phyloP scores from a whole-genome alignment of 2,113 vertebrate species.

The Limanda limanda region DNA sequence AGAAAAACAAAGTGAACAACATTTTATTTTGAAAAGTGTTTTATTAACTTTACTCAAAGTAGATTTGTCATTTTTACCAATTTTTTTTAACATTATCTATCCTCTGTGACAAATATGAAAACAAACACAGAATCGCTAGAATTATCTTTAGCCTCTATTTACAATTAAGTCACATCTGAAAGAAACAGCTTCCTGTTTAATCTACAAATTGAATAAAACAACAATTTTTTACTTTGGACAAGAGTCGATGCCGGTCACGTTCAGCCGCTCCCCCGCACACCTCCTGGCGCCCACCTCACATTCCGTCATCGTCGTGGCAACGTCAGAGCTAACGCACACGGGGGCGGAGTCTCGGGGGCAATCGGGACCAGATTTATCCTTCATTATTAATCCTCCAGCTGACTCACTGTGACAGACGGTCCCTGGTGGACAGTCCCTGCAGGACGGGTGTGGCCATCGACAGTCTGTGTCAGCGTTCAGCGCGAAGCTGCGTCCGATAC shows the following conservation, averaged over 20 bases:
- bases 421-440: too few species aligned
- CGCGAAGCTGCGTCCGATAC: constrained; percentile 82
- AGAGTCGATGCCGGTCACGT: constrained; percentile 77
- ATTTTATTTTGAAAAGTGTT: too few species aligned
- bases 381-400: not conserved
- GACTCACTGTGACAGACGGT: constrained; percentile 82
- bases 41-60: too few species aligned
- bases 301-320: constrained; percentile 80
- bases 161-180: not conserved
- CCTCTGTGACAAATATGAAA: not conserved
- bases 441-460: constrained; percentile 48
- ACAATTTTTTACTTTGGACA: constrained; percentile 71
- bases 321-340: constrained; percentile 80
- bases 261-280: constrained; percentile 82
- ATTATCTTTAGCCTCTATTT: constrained; percentile 1
- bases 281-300: constrained; percentile 84
- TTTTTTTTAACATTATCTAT: too few species aligned
- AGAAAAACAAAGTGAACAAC: too few species aligned
- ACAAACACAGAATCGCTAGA: too few species aligned
- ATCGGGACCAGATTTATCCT: not conserved
- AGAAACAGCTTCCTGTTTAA: not conserved
- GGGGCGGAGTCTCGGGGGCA: constrained; percentile 79
- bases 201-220: not conserved
- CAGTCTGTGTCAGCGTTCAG: constrained; percentile 79
- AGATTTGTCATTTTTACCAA: too few species aligned